Evolutionary conservation across 2,113 vertebrate genomes (phyloP).

Genomic region (Crotalus viridis): DNA sequence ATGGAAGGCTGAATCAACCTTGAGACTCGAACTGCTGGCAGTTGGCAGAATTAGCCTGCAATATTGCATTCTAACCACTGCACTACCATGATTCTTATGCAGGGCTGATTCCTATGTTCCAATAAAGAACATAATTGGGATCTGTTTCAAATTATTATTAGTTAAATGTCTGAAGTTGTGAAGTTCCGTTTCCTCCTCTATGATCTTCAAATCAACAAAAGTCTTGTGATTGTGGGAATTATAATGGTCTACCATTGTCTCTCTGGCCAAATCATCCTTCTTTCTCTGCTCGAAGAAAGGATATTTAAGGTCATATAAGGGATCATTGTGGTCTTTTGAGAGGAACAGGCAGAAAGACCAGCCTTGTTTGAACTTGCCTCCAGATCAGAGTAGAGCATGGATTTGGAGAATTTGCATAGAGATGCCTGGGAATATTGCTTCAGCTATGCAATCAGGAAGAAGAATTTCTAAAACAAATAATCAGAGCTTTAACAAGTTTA

Average conservation of each 20-base stretch:
- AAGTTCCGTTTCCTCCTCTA: neutral
- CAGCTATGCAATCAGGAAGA: constrained; percentile 25
- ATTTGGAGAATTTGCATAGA: neutral
- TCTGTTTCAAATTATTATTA: neutral
- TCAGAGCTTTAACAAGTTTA: constrained; percentile 24
- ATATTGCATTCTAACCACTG: neutral
- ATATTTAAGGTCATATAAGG: neutral
- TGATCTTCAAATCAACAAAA: neutral
- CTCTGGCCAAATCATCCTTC: neutral
- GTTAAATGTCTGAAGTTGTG: neutral
- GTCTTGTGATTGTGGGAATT: neutral
- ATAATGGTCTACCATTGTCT: neutral
- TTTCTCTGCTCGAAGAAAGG: neutral
- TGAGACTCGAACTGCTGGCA: neutral
- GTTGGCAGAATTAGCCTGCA: neutral
- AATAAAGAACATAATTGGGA: neutral
- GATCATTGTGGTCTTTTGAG: neutral
- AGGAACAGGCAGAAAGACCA: neutral
- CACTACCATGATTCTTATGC: neutral
- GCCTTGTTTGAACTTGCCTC: constrained; percentile 33
- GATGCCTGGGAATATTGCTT: neutral
- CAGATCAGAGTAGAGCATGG: constrained; percentile 20
- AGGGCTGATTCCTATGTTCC: neutral
- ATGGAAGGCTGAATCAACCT: neutral
- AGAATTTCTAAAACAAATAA: constrained; percentile 42